Conservation (phyloP, 1,140 invertebrate species). For the Berghia stephanieae region DNA sequence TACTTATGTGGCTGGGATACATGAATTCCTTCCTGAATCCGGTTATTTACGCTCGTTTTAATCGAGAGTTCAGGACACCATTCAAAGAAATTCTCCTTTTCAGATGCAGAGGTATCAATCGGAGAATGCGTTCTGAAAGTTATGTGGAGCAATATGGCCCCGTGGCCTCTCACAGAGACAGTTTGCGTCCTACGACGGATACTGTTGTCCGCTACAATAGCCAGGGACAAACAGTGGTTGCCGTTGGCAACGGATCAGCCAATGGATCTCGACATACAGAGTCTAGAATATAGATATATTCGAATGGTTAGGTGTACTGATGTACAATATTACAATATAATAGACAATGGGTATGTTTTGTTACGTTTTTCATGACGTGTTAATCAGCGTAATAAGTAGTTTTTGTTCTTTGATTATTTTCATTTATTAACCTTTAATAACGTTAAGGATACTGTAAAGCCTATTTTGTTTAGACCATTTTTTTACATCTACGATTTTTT, state of each 20-base stretch:
- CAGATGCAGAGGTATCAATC: conserved; percentile 67
- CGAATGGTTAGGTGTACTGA: neutral
- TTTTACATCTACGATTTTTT: too few species aligned
- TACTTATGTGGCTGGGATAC: conserved; percentile 69
- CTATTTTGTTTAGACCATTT: too few species aligned
- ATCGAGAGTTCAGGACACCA: conserved; percentile 69
- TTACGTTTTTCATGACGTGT: neutral
- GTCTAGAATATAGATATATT: conserved; percentile 35
- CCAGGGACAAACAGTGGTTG: conserved; percentile 59
- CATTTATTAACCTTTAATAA: neutral
- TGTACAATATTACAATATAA: neutral
- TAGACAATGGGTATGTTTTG: neutral
- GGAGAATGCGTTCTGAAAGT: conserved; percentile 67
- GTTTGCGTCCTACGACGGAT: conserved; percentile 53
- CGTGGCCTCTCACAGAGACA: conserved; percentile 50
- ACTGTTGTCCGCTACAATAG: conserved; percentile 61
- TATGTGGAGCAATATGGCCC: conserved; percentile 68
- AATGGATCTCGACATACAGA: conserved; percentile 40
- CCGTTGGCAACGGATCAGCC: conserved; percentile 57
- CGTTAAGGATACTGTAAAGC: neutral
- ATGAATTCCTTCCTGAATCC: conserved; percentile 70
- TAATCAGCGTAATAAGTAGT: neutral
- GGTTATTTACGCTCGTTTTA: conserved; percentile 71
- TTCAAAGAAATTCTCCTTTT: conserved; percentile 70
- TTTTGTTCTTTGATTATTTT: neutral